Conservation (phyloP, 2,888 invertebrate species). For the Pomacea canaliculata region DNA sequence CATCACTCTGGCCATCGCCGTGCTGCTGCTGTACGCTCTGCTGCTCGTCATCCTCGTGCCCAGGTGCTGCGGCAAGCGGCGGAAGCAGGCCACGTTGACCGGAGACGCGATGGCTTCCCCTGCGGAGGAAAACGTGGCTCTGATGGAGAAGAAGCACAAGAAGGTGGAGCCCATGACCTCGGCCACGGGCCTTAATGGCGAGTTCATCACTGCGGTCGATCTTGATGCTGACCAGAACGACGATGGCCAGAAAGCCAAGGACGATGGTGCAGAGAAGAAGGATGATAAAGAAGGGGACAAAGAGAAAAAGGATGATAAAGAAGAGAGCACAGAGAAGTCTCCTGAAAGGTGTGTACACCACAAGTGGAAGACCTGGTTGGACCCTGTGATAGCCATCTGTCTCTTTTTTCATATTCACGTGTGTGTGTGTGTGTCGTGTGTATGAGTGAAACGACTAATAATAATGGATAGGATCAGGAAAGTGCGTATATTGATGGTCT, state of each 20-base stretch:
- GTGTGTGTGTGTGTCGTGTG: too few relatives aligned
- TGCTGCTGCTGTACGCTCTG: conserved; percentile 33
- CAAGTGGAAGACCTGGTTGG: too few relatives aligned
- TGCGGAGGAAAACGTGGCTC: neutral
- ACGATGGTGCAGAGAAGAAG: neutral
- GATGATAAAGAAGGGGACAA: neutral
- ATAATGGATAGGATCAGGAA: too few relatives aligned
- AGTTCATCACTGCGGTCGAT: conserved; percentile 19
- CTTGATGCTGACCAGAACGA: conserved; percentile 3
- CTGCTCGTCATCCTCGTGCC: conserved; percentile 33
- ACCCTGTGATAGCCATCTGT: too few relatives aligned
- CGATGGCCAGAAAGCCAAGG: neutral
- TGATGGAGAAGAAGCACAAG: conserved; percentile 11
- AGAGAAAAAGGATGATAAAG: neutral
- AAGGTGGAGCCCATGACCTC: conserved; percentile 15
- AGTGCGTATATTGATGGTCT: too few relatives aligned
- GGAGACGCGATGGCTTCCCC: neutral
- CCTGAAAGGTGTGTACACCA: neutral
- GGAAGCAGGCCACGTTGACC: neutral
- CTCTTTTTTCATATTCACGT: too few relatives aligned
- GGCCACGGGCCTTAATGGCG: conserved; percentile 22
- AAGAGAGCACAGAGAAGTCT: neutral
- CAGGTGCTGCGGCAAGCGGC: conserved; percentile 14
- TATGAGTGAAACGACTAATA: too few relatives aligned
- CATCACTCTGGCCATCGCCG: conserved; percentile 27